A percentile compares a stretch with the other conserved stretches of the same genome.
Evolutionary conservation across 1,140 invertebrate genomes (phyloP).

Genomic region (Adoxophyes honmai): DNA sequence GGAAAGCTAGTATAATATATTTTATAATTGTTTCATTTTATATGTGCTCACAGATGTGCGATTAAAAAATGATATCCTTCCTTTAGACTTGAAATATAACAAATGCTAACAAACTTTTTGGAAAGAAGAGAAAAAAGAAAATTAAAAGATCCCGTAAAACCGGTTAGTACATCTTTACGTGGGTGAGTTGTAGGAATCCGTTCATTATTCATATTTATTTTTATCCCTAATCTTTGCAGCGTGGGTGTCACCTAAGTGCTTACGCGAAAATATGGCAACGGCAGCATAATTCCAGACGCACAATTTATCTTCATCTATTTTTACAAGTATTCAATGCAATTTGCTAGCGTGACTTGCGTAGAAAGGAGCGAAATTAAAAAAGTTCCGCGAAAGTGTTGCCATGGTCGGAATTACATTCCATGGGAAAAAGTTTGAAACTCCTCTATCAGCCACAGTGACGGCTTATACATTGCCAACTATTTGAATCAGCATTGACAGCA

Average conservation of each 20-base stretch:
- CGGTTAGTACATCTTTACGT: background rate
- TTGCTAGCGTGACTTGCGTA: background rate
- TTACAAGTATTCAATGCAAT: constrained; percentile 4
- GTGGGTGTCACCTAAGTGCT: background rate
- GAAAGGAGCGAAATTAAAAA: constrained; percentile 5
- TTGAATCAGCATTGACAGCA: too few species aligned
- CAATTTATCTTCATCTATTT: constrained; percentile 5
- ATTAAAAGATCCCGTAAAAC: too few species aligned
- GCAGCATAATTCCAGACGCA: too few species aligned
- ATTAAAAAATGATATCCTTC: too few species aligned
- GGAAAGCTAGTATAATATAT: too few species aligned
- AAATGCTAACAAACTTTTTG: too few species aligned
- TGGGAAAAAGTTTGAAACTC: background rate
- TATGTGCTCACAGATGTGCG: too few species aligned
- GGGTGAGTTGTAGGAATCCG: background rate
- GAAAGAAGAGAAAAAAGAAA: too few species aligned
- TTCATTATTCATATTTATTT: background rate
- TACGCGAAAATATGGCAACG: too few species aligned
- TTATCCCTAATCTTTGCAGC: background rate
- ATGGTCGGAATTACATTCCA: background rate
- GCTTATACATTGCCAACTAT: too few species aligned
- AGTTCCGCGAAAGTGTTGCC: background rate
- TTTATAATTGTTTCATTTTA: too few species aligned
- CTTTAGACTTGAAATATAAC: too few species aligned
- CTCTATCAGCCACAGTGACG: background rate